Evolutionary conservation across 2,888 invertebrate genomes (phyloP), one percentile per base, ranked within the genome.

Genomic region (Rapana venosa): DNA sequence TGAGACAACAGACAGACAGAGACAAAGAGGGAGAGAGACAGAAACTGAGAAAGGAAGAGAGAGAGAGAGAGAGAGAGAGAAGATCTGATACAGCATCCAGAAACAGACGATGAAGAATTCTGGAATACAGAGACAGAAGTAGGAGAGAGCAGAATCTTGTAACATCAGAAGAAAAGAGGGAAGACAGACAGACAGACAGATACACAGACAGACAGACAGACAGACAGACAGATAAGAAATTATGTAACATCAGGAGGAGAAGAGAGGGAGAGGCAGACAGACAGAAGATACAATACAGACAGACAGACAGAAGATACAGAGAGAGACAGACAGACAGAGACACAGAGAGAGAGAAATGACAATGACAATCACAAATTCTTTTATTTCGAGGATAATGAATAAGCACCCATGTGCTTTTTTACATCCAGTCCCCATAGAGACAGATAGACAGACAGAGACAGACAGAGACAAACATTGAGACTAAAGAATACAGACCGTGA

Each of bases 261-360:
- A 85, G 85, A 85, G 56, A 85, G 85, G 56, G 85, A 85, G 85
- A 85, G 85, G 86, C 86, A 90, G 61, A 87, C 47, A 86, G 35
- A 74, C 56, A 86, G 36, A 61, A 79, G 81, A 17, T 26, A 81
- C 79, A 0, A 87, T 58, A 61, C 26, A 58, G 61, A 47, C 47
- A 79, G 79, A 79, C 32, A 79, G 79, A 79, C 17, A n/a, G n/a
- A 17, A 32, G 13, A 79, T 22, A 26, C 13, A 84, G 61, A 11
- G 32, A 35, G 32, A 84, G 15, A 85, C 20, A 85, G 22, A 70
- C 20, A 85, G n/a, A n/a, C n/a, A n/a, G n/a, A n/a, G n/a, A 74
- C 2, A 74, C n/a, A 74, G n/a, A n/a, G 74, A 74, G 74, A 74
- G n/a, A n/a, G n/a, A n/a, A n/a, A n/a, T n/a, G n/a, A n/a, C n/a